These are phyloP conservation scores for Orchesellides sinensis DNA, from an alignment of 2,888 invertebrate species.

Conservation along the genomic window DNA sequence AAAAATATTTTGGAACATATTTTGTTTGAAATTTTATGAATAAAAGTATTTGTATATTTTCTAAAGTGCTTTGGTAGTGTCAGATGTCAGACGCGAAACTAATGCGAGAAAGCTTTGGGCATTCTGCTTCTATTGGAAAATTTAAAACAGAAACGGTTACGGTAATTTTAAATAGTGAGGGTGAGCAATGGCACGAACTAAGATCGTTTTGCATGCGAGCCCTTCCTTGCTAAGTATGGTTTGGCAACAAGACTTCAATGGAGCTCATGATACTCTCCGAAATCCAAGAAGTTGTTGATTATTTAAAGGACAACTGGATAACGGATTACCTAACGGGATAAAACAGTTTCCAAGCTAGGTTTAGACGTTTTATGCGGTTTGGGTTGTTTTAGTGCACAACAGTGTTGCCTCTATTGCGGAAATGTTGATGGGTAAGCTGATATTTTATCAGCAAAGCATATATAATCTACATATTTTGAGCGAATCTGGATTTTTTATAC, in stretches of 20 bases:
- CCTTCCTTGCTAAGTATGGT: not conserved
- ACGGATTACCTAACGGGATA: too few species aligned
- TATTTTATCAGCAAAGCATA: too few species aligned
- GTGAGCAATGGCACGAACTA: not conserved
- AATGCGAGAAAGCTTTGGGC: constrained; percentile 3
- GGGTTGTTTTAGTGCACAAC: not conserved
- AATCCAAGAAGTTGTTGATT: constrained; percentile 1
- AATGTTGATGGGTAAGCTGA: constrained; percentile 31
- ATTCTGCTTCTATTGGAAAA: constrained; percentile 22
- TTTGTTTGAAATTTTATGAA: not conserved
- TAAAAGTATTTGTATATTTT: not conserved
- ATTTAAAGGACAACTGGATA: too few species aligned
- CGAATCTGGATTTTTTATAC: not conserved
- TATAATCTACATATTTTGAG: too few species aligned
- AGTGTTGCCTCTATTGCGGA: constrained; percentile 16
- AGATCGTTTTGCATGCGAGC: constrained; percentile 1
- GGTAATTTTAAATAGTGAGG: constrained; percentile 15
- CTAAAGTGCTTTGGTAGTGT: constrained; percentile 15
- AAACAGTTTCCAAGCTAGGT: too few species aligned
- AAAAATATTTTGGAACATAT: too few species aligned
- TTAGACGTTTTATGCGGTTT: too few species aligned
- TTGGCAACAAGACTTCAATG: not conserved
- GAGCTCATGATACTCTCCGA: constrained; percentile 7
- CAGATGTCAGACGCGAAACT: not conserved
- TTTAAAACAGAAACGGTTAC: constrained; percentile 20